These are phyloP conservation scores for Enoplosus armatus DNA, from an alignment of 2,797 vertebrate genomes.

Conservation along the genomic window DNA sequence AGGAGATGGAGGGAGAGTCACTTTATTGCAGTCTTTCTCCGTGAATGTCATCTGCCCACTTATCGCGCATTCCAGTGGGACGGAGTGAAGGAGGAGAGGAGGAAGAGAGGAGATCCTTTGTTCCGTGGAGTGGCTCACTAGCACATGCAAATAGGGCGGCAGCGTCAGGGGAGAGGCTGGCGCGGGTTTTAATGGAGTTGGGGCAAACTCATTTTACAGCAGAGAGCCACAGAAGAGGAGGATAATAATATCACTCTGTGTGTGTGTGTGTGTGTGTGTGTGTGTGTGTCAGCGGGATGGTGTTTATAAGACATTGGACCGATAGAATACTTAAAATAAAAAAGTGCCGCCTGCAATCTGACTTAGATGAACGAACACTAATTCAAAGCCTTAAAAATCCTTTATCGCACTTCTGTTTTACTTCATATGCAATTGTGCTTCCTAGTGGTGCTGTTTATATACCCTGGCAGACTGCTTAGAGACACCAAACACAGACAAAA, in stretches of 20 bases:
- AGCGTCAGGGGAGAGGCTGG: constrained; percentile 92
- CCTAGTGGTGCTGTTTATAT: constrained; percentile 58
- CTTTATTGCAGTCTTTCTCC: constrained; percentile 86
- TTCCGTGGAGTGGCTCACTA: constrained; percentile 94
- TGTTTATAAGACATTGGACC: constrained; percentile 45
- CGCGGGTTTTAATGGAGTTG: constrained; percentile 99
- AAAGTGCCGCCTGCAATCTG: constrained; percentile 41
- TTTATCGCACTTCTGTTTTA: constrained; percentile 44
- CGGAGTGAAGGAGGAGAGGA: constrained; percentile 74
- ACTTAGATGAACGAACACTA: constrained; percentile 40
- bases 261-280: constrained; percentile 67
- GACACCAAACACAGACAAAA: constrained; percentile 60
- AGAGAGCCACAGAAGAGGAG: constrained; percentile 93
- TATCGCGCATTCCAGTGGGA: constrained; percentile 87
- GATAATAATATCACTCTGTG: constrained; percentile 85
- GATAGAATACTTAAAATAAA: constrained; percentile 48
- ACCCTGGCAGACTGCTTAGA: constrained; percentile 61
- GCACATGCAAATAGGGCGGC: constrained; percentile 96
- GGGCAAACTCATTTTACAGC: constrained; percentile 99
- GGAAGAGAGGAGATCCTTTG: constrained; percentile 91
- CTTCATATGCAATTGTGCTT: constrained; percentile 53
- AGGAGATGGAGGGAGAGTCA: constrained; percentile 70
- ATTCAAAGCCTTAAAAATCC: constrained; percentile 45
- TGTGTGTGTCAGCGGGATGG: constrained; percentile 44
- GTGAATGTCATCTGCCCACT: constrained; percentile 99